Evolutionary conservation across 2,888 invertebrate species (phyloP), one percentile per base, ranked within the genome.

Genomic region (Lypha dubia): DNA sequence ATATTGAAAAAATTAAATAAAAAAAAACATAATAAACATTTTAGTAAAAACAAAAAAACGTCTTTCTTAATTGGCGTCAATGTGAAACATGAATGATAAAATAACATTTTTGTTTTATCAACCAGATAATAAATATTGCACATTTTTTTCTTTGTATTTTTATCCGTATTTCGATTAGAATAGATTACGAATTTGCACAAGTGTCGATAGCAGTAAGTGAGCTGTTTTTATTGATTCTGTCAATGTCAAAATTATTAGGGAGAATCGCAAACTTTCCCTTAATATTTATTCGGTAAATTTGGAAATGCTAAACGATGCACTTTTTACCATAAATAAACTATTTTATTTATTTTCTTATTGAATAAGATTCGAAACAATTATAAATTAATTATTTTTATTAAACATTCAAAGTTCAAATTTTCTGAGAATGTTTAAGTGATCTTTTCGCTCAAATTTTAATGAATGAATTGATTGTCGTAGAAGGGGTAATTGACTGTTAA

Each of bases 21-120:
- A 70, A 24, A 1, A 7, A 35, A 9, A n/a, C 22, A 22, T 20
- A n/a, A 35, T 51, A 11, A 35, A 7, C 53, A 53, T 80, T 38
- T 38, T 38, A 20, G 35, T 17, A 67, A 60, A 62, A 28, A 28
- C 22, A 7, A 28, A n/a, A n/a, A n/a, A n/a, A n/a, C n/a, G n/a
- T n/a, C n/a, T n/a, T n/a, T 56, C 24, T 35, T 62, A 24, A 2
- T 17, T 24, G 6, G 8, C 8, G 11, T n/a, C 58, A 63, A n/a
- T 56, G n/a, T 41, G 4, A 51, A 68, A 24, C 22, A 56, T 4
- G 51, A 81, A 81, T 70, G 56, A 67, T 13, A 38, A 46, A 56
- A 20, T 15, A 17, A 5, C 32, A 13, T 8, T 71, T 63, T 56
- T 28, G 15, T 71, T 63, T 56, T 28, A 17, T 28, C 8, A 28